phyloP scores from a whole-genome alignment of 2,888 invertebrate genomes.

The Rhodophaea formosa region DNA sequence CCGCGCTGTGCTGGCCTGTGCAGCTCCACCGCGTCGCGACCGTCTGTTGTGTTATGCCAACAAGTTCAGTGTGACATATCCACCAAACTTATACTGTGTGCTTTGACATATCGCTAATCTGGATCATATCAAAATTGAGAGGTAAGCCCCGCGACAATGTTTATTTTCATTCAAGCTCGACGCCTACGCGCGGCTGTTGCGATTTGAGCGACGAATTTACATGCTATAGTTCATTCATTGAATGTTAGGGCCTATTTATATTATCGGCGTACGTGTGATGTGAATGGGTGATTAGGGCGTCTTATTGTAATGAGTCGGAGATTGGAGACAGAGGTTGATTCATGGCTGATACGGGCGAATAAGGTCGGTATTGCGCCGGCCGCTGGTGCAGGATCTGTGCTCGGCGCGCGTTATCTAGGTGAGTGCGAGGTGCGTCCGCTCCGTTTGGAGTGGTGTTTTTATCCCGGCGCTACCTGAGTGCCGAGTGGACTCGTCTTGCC shows the following conservation, averaged over 20 bases:
- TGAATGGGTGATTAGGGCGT: constrained; percentile 68
- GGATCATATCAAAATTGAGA: constrained; percentile 77
- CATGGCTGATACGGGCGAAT: constrained; percentile 39
- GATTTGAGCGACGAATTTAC: constrained; percentile 79
- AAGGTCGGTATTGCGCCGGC: constrained; percentile 31
- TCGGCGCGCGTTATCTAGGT: constrained; percentile 67
- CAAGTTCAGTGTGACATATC: constrained; percentile 58
- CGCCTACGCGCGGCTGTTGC: constrained; percentile 76
- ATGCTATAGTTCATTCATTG: constrained; percentile 78
- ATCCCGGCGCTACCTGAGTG: constrained; percentile 74
- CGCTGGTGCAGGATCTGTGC: constrained; percentile 35
- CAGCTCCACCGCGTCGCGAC: constrained; percentile 43
- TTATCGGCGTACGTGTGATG: constrained; percentile 67
- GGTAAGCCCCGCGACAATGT: constrained; percentile 63
- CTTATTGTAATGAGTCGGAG: constrained; percentile 43
- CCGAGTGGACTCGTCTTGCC: constrained; percentile 43
- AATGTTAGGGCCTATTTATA: constrained; percentile 69
- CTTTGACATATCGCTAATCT: constrained; percentile 72
- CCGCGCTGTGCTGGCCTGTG: constrained; percentile 45
- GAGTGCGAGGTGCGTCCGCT: constrained; percentile 63
- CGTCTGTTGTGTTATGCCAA: constrained; percentile 62
- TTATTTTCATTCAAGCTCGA: constrained; percentile 75
- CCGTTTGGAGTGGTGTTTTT: constrained; percentile 76
- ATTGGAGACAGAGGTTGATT: constrained; percentile 48
- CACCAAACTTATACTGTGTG: constrained; percentile 52